These are phyloP conservation scores for Zapornia atra DNA, from an alignment of 2,113 vertebrate species.

Conservation along the genomic window DNA sequence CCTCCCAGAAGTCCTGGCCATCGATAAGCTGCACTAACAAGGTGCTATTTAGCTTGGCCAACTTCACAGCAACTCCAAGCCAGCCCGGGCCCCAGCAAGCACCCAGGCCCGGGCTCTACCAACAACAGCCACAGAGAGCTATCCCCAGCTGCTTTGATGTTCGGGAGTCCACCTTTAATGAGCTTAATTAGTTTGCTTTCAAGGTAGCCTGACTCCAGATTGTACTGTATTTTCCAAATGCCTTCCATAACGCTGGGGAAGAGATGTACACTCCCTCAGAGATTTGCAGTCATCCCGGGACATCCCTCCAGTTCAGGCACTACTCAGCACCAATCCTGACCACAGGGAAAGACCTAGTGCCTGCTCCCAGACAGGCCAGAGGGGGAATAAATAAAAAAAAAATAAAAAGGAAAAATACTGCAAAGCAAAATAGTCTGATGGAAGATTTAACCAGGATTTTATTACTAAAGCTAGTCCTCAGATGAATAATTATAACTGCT, in stretches of 20 bases:
- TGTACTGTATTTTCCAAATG: background rate
- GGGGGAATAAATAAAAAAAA: background rate
- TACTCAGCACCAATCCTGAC: background rate
- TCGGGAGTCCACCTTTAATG: background rate
- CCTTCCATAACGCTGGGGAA: background rate
- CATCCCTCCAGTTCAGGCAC: background rate
- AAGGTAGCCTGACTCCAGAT: slow-evolving; percentile 15
- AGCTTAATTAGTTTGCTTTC: slow-evolving; percentile 43
- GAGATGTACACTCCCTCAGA: fast-evolving
- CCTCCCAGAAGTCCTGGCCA: background rate
- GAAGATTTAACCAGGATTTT: background rate
- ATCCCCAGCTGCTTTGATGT: background rate
- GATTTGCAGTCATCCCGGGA: fast-evolving
- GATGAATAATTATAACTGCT: background rate
- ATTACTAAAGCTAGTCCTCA: background rate
- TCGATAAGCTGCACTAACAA: background rate
- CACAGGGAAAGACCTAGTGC: background rate
- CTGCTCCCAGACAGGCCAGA: background rate
- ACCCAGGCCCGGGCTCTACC: background rate
- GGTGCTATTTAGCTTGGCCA: background rate
- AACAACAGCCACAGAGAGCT: background rate
- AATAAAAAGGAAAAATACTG: background rate
- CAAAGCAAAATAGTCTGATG: background rate
- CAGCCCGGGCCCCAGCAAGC: background rate
- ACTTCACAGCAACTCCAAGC: background rate